Base-by-base conservation (phyloP, 2,113 vertebrate species). In the Trinectes maculatus region DNA sequence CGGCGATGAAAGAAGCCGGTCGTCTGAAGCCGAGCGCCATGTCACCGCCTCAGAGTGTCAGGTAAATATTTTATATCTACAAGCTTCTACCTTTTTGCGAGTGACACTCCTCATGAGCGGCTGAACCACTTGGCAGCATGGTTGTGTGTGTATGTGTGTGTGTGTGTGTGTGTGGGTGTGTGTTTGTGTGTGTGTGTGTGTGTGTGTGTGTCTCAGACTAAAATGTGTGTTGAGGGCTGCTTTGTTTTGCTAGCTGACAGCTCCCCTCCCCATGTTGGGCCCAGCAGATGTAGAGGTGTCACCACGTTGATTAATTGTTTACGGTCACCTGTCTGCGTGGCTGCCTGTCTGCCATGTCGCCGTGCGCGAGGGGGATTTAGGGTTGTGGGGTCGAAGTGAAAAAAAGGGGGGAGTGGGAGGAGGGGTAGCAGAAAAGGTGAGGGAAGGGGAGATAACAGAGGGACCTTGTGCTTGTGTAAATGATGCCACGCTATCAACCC, bases 211-310 rank as follows among this genome's bases (percentile, higher is more conserved):
- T 44, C n/a, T n/a, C n/a, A n/a, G n/a, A 29, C 47, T 3, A 13
- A 42, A 62, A 54, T 60, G 77, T 81, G 75, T 72, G 68, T 74
- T 13, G 58, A 61, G 85, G 83, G 80, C 83, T 87, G 80, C 78
- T 86, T 89, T 87, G 85, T 88, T 89, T 85, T 89, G 81, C 72
- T 81, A 80, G 89, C 90, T 94, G 92, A 94, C 90, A 92, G 91
- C 90, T 89, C 91, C 90, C 81, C 84, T 78, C 85, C 82, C 85
- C 55, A 42, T 89, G 86, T 90, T 85, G 85, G 77, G 78, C 87
- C 90, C 90, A 91, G 91, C 94, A 94, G 94, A 94, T 94, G 94
- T 89, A 90, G 89, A 93, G 91, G 93, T 94, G 94, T 95, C 94
- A 94, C 87, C 83, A 92, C 89, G 91, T 93, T 93, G 93, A 94